Base-by-base conservation (phyloP, 2,797 vertebrate genomes). In the Remorina albescens region DNA sequence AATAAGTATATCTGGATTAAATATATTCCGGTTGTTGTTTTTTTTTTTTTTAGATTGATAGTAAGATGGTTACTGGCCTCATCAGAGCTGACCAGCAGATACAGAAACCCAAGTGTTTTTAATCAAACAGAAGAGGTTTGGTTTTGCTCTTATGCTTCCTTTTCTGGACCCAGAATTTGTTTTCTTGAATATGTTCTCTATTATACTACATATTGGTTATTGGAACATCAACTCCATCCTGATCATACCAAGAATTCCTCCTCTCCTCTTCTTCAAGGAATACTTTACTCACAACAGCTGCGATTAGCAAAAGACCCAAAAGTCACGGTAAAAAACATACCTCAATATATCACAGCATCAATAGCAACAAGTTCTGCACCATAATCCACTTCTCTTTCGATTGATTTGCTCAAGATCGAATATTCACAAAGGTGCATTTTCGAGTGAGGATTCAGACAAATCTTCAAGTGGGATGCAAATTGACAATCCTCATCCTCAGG, bases 121-220 rank as follows among this genome's bases (percentile, higher is more conserved):
- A 53, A 80, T 78, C 55, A 53, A 28, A 59, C 39, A 41, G 39
- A 63, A 19, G n/a, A 41, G 12, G 57, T 49, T 64, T 36, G 54
- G 64, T 70, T 81, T 83, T 37, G 8, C 28, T 39, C 34, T 60
- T 63, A 64, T 70, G 11, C 50, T 47, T 69, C 53, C 54, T 49
- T 58, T 81, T 71, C 60, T n/a, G 3, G 23, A 34, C 21, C 46
- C 28, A 72, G 37, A 30, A 76, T 74, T 78, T 60, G 44, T 56
- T 83, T 65, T 70, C 51, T 34, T 18, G 30, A 9, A 49, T 46
- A 60, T 76, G 74, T 79, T 83, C 47, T 58, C n/a, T 53, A 57
- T 78, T 60, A 76, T 42, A 49, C 16, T 58, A 28, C 9, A 23
- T 67, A 30, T 65, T 65, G 42, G 21, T 67, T 62, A 36, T 28